Evolutionary conservation across 1,140 invertebrate species (phyloP), one percentile per base, ranked within the genome.

Genomic region (Platorchestia sp.): DNA sequence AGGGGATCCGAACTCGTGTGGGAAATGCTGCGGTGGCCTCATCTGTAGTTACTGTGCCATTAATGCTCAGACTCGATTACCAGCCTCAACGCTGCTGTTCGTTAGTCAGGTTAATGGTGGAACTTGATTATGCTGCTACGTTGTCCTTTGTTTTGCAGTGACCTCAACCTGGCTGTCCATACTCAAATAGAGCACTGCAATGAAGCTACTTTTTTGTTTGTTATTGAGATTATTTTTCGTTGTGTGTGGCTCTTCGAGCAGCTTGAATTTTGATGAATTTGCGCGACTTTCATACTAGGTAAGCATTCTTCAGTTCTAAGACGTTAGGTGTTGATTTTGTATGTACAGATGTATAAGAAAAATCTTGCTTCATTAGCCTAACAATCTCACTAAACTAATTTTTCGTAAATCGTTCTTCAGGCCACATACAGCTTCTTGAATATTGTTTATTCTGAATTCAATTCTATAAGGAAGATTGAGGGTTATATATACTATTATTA

Each of bases 1-100:
- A 45, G 91, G 91, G 91, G 91, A 93, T 93, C 91, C 40, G 91
- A 45, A 93, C 43, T 42, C 43, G 87, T 93, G 91, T 93, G 91
- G 91, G 91, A 93, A 45, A 45, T 44, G 44, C 91, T 93, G 91
- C 91, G 91, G 91, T 93, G 44, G 91, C 91, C 91, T 93, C 91
- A 45, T 93, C 91, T 93, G 91, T 44, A 42, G 45, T 45, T 45
- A 90, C 91, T 47, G 91, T 89, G n/a, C 87, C 87, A 44, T 42
- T 89, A 89, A 89, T 89, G 87, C 87, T 44, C 27, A 42, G 87
- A 89, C 87, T 89, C n/a, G 87, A 44, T 89, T 89, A 89, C 41
- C 87, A 3, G 87, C 87, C 87, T 41, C 87, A 89, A 89, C 87
- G 43, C 87, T 89, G 43, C 59, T 22, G 59, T 75, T 75, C 59